Evolutionary conservation across 2,888 invertebrate genomes (phyloP), one percentile per base, ranked within the genome.

Genomic region (Germaria angustata): DNA sequence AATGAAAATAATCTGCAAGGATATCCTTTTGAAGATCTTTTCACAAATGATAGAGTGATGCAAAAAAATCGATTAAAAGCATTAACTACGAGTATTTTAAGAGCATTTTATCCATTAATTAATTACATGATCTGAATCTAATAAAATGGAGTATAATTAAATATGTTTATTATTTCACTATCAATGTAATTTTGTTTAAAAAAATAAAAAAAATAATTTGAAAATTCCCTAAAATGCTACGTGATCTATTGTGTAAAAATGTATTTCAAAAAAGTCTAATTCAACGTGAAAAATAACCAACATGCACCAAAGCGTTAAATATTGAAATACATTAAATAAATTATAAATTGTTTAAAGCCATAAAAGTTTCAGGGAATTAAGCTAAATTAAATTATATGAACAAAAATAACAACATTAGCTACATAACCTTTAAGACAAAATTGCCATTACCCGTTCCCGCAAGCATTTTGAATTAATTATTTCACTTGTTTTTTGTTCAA

Each of bases 391-490:
- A 71, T 53, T 28, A 28, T 6, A 6, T 28, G 6, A 55, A 77
- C 63, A 11, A 66, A 46, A 17, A 51, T 46, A 32, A 61, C 24
- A 6, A 63, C 9, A 28, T 5, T 79, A 81, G 68, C 32, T 79
- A 83, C 80, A 46, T 82, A 65, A n/a, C n/a, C n/a, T n/a, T n/a
- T 46, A 32, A 53, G 85, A 89, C 89, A 89, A 90, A 89, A 90
- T 90, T 90, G 90, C 90, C 90, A 90, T 90, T 91, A 90, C 90
- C 90, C 90, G 88, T 89, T 89, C 91, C 91, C 90, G 87, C 87
- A 90, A 90, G 90, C 91, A 68, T 84, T 84, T 83, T 75, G 57
- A 34, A 51, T 78, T 53, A 79, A 69, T 65, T 9, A 59, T 59
- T 51, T 49, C 49, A 41, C 34, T 71, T 65, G 13, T 28, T 65